Evolutionary conservation across 2,113 vertebrate species (phyloP), one percentile per base, ranked within the genome.

Genomic region (Odontesthes bonariensis): DNA sequence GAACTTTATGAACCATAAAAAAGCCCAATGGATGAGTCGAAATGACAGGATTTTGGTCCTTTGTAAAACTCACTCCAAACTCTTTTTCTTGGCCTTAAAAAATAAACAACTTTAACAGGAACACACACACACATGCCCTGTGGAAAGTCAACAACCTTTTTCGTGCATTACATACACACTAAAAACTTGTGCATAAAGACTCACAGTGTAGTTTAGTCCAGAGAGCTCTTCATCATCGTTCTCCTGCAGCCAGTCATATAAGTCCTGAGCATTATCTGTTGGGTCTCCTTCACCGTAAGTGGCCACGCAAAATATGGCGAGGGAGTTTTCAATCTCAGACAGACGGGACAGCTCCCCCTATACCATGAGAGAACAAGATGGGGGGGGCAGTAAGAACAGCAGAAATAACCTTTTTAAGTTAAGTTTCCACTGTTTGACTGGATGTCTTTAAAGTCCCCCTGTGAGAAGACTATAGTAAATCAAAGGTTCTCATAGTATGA

Each of bases 241-340:
- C 88, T 99, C 97, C 86, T 99, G 98, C 52, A 99, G 91, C 96
- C 97, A 98, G 86, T 99, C 98, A 0, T 99, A 98, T 91, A 99
- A 99, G 87, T 99, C 98, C 82, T 99, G 98, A 49, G 98, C 97
- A 0, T 99, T 99, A 80, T 99, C 98, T 0, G 98, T 99, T 19
- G 98, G 98, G 88, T 99, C 98, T 0, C 98, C 98, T 74, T 99
- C 98, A 0, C 98, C 98, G 0, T 99, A 99, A 0, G 98, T 99
- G 78, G 98, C 98, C 98, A 99, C 96, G 88, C 98, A 99, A 93
- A 99, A 99, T 63, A 98, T 94, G 0, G 95, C 96, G 35, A 99
- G 91, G 1, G 98, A 95, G 84, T 99, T 99, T 23, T 96, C 85
- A 0, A 99, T 97, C 89, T 98, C 96, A 0, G 95, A 83, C 57